Evolutionary conservation across 1,140 invertebrate species (phyloP), one percentile per base, ranked within the genome.

Genomic region (Brachystomella parvula): DNA sequence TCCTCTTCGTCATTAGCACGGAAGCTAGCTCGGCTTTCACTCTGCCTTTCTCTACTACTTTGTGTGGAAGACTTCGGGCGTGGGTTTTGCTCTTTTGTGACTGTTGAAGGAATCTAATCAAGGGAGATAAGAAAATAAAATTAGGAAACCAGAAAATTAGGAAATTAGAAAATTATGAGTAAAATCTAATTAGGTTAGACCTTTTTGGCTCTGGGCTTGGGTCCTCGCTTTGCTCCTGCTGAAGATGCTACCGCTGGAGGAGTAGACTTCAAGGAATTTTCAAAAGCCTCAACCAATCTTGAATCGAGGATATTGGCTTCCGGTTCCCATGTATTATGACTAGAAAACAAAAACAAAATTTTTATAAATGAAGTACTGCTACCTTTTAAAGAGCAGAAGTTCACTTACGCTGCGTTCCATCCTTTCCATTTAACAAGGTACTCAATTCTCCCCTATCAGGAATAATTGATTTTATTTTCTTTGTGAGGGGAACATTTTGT

Each of bases 381-480:
- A 44, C 9, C 9, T 44, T 44, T 44, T 44, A 44, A 44, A 44
- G 9, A 44, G n/a, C 39, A 44, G 9, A n/a, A 44, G 9, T 44
- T 44, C 9, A n/a, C 39, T 44, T 44, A 53, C 49, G 49, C 12
- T 24, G 49, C 12, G 24, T 53, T 53, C 49, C 49, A 53, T 19
- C 49, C 49, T 53, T 53, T 53, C 49, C 49, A 53, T 53, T 53
- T 53, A 3, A 53, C 24, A 53, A 53, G 24, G 49, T 53, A 53
- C 49, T 53, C 49, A 26, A 53, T 24, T 24, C 24, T 53, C 12
- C 49, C 49, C 49, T 53, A 24, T 9, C 12, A 24, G 19, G 19
- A 39, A 39, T 39, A 39, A 39, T 39, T 6, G 6, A 6, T 9
- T 9, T 39, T 9, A 39, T 19, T 39, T 39, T 19, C 35, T 9